Evolutionary conservation across 1,140 invertebrate species (phyloP), one percentile per base, ranked within the genome.

Genomic region (Catajapyx aquilonaris): DNA sequence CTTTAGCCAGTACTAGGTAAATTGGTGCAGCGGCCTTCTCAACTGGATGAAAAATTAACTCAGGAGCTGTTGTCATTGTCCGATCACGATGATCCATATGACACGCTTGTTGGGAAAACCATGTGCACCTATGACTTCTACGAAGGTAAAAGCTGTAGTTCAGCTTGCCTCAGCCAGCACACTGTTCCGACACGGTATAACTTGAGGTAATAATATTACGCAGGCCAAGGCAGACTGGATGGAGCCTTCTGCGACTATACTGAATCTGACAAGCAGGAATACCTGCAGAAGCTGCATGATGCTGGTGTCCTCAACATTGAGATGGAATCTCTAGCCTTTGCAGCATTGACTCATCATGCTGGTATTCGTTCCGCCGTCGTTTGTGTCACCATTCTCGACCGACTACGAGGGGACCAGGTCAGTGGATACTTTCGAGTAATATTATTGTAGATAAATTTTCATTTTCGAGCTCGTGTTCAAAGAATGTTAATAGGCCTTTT

Each of bases 91-190:
- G 78, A 84, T 52, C 78, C 79, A 0, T 93, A 87, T 51, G 75
- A 84, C 11, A 85, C 80, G 1, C 65, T 87, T 16, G 66, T 66
- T 21, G 94, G 94, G 19, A 91, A 79, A 54, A 97, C 93, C 0
- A 78, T 96, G 68, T 95, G 88, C 55, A 85, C 90, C 4, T 76
- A 87, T 47, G 93, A 97, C 56, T 97, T 97, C 56, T 97, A 97
- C 57, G 93, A 98, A 72, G 88, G 81, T 81, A 54, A 43, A 41
- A 30, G 2, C 10, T 33, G 32, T 11, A 33, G 25, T 28, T n/a
- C n/a, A n/a, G n/a, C n/a, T 17, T 4, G 9, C 41, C 11, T 23
- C 20, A 22, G 34, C 5, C 31, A 20, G 20, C 10, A 28, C 13
- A 28, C 9, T 28, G n/a, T 28, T 9, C 25, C n/a, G n/a, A 9